phyloP scores from a whole-genome alignment of 2,113 vertebrate species.

The Cephalopterus ornatus region DNA sequence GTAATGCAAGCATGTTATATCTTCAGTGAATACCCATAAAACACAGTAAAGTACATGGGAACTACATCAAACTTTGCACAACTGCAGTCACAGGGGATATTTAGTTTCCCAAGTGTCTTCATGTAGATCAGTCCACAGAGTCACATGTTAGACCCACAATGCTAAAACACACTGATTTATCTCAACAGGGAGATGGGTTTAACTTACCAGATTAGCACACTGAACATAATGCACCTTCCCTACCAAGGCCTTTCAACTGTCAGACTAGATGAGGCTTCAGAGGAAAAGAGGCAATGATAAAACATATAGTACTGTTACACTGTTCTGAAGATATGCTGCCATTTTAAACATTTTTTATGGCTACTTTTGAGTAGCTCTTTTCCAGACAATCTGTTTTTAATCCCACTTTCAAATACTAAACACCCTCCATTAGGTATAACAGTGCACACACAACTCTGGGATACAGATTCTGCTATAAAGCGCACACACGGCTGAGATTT shows the following conservation, averaged over 20 bases:
- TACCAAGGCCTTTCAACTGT: neutral
- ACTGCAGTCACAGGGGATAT: neutral
- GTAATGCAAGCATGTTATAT: neutral
- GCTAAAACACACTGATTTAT: neutral
- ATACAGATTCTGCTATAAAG: neutral
- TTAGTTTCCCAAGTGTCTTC: neutral
- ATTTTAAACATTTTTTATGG: neutral
- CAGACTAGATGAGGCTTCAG: neutral
- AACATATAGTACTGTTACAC: neutral
- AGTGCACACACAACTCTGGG: neutral
- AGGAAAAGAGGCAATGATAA: neutral
- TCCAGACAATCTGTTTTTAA: neutral
- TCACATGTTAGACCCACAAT: neutral
- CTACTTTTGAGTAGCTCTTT: neutral
- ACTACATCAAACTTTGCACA: neutral
- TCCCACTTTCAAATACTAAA: neutral
- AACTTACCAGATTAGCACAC: neutral
- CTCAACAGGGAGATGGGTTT: neutral
- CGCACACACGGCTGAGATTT: fast-evolving
- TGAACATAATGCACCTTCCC: neutral
- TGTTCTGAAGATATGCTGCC: neutral
- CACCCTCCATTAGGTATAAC: neutral
- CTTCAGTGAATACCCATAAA: neutral
- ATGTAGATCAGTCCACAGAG: neutral
- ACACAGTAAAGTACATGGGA: neutral